Percentiles rank a stretch among this genome's conserved stretches.
Conservation (phyloP, 2,113 vertebrate genomes). For the Gadus chalcogrammus region DNA sequence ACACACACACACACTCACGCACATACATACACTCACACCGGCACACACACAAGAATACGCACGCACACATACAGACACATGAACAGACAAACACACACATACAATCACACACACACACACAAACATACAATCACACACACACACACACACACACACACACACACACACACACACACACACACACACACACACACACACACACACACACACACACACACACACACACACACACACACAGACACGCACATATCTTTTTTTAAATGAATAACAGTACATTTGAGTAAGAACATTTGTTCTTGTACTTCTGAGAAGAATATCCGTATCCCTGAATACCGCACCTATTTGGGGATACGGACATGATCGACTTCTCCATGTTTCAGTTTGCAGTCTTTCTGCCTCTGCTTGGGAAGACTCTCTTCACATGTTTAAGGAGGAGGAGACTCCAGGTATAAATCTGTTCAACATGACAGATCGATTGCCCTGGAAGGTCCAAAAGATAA, state of each 20-base stretch:
- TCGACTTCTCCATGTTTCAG: too few relatives aligned
- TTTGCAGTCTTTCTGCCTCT: too few relatives aligned
- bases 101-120: background rate
- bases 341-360: too few relatives aligned
- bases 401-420: too few relatives aligned
- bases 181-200: slow-evolving; percentile 1
- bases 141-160: slow-evolving; percentile 4
- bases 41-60: background rate
- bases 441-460: too few relatives aligned
- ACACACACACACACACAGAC: background rate
- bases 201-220: background rate
- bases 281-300: too few relatives aligned
- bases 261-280: too few relatives aligned
- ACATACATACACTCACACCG: background rate
- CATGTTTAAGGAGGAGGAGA: too few relatives aligned
- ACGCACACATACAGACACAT: background rate
- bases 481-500: too few relatives aligned
- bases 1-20: background rate
- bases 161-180: background rate
- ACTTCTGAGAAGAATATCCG: too few relatives aligned
- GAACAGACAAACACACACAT: slow-evolving; percentile 13
- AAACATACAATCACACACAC: background rate
- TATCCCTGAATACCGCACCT: too few relatives aligned
- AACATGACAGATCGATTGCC: too few relatives aligned
- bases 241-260: background rate